Conservation (phyloP, 2,797 vertebrate genomes). For the Enteromius trimaculatus region DNA sequence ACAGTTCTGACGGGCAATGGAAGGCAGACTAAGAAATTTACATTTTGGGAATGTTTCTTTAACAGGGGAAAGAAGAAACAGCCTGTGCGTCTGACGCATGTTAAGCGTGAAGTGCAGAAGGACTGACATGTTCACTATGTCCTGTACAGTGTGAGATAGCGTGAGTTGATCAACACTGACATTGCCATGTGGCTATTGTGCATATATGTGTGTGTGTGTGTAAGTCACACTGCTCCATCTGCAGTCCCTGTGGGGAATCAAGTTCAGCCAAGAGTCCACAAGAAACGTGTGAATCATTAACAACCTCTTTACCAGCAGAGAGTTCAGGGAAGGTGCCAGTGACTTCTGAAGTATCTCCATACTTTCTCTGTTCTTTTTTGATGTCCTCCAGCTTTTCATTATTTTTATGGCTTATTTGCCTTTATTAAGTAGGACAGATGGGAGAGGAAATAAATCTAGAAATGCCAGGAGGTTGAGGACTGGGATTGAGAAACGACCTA, state of each 20-base stretch:
- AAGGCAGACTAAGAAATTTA: not conserved
- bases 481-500: not conserved
- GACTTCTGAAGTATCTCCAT: not conserved
- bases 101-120: conserved; percentile 5
- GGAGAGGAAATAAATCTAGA: not conserved
- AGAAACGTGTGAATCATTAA: conserved; percentile 56
- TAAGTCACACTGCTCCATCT: conserved; percentile 23
- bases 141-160: not conserved
- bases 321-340: conserved; percentile 21
- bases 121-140: conserved; percentile 2
- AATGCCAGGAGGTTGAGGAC: not conserved
- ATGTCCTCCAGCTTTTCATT: not conserved
- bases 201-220: not conserved
- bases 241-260: conserved; percentile 17
- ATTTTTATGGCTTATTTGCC: not conserved
- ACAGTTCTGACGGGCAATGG: not conserved
- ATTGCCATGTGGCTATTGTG: conserved; percentile 11
- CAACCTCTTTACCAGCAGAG: conserved; percentile 41
- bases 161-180: conserved; percentile 1
- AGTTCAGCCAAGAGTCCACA: conserved; percentile 26
- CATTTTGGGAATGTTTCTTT: conserved; percentile 10
- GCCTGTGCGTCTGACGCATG: not conserved
- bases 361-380: not conserved
- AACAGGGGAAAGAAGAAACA: not conserved
- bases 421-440: conserved; percentile 12